These are phyloP conservation scores for Bombus impatiens DNA, from an alignment of 1,140 invertebrate species.

Conservation along the genomic window DNA sequence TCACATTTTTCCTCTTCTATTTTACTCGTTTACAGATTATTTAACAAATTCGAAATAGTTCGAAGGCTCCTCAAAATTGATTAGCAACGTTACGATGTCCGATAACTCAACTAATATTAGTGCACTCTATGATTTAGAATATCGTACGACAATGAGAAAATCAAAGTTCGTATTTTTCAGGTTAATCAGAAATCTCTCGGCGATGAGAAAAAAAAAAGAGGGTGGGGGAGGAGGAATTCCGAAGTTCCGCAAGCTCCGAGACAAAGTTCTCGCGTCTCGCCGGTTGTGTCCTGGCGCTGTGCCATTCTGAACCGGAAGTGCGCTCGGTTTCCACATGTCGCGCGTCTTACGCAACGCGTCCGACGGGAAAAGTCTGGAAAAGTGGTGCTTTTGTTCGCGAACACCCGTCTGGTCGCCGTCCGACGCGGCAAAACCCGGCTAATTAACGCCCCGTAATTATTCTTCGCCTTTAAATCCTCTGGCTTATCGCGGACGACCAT, in stretches of 20 bases:
- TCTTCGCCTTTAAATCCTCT: conserved; percentile 26
- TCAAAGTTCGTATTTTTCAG: not conserved
- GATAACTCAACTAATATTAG: too few relatives aligned
- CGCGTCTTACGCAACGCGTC: conserved; percentile 51
- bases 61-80: too few relatives aligned
- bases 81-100: too few relatives aligned
- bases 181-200: not conserved
- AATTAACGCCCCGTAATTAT: conserved; percentile 59
- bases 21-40: not conserved
- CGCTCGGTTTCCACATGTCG: conserved; percentile 48
- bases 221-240: too few relatives aligned
- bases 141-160: not conserved
- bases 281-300: conserved; percentile 32
- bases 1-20: fast-evolving
- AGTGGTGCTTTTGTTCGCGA: conserved; percentile 26
- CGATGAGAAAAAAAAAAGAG: not conserved
- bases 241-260: not conserved
- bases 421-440: conserved; percentile 52
- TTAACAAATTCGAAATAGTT: too few relatives aligned
- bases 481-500: not conserved
- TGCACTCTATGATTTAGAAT: fast-evolving
- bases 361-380: conserved; percentile 45
- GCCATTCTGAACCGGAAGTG: conserved; percentile 56
- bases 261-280: not conserved
- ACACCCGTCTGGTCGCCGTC: conserved; percentile 20